Percentiles rank a stretch among this genome's conserved stretches.
These are phyloP conservation scores for Drosophila erecta DNA, from an alignment of 1,140 invertebrate genomes.

Conservation along the genomic window DNA sequence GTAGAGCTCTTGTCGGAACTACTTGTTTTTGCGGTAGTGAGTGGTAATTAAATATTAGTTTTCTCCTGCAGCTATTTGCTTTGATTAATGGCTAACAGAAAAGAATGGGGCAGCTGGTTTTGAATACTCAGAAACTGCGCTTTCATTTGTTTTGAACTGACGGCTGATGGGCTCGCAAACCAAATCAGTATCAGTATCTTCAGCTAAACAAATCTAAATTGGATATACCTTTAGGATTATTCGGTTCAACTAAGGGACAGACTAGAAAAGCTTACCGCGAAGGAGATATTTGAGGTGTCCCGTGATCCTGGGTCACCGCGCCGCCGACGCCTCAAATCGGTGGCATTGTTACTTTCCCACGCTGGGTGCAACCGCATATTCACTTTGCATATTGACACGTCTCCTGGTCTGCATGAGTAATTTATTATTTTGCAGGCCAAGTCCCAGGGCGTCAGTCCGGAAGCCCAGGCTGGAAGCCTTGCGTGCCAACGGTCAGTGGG, in stretches of 20 bases:
- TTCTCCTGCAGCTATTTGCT: conserved; percentile 53
- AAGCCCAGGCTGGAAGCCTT: not conserved
- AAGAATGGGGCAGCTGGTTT: not conserved
- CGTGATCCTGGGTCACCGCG: not conserved
- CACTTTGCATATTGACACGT: conserved; percentile 12
- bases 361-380: not conserved
- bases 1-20: conserved; percentile 24
- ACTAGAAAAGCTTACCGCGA: not conserved
- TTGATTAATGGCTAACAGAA: conserved; percentile 61
- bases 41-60: conserved; percentile 69
- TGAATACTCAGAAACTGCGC: conserved; percentile 34
- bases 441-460: not conserved
- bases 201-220: conserved; percentile 6
- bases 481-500: conserved; percentile 10
- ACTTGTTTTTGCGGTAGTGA: conserved; percentile 20
- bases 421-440: conserved; percentile 1
- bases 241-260: not conserved
- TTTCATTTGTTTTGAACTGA: too few relatives aligned
- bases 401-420: not conserved
- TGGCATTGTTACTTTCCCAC: not conserved
- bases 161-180: too few relatives aligned
- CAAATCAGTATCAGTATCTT: too few relatives aligned
- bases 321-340: not conserved
- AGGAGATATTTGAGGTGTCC: not conserved
- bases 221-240: conserved; percentile 7